These are phyloP conservation scores for Phoxinus phoxinus DNA, from an alignment of 2,113 vertebrate genomes.

Conservation along the genomic window DNA sequence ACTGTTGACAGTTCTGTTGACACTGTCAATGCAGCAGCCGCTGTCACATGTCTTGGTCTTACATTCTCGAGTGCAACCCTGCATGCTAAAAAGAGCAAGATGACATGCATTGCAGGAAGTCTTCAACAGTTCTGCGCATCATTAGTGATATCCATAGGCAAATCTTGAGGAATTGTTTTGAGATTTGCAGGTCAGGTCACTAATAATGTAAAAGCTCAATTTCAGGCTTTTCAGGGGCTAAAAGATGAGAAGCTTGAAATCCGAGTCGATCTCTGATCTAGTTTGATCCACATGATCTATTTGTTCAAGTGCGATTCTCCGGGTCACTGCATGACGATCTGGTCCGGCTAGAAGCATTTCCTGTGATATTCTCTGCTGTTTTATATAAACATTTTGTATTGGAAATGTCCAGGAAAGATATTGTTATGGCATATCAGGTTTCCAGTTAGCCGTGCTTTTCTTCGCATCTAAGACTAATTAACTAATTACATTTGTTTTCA, in stretches of 20 bases:
- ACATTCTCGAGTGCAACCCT: not conserved
- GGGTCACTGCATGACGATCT: slow-evolving; percentile 73
- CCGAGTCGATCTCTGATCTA: slow-evolving; percentile 67
- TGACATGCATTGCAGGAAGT: not conserved
- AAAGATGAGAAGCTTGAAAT: slow-evolving; percentile 28
- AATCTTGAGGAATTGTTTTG: not conserved
- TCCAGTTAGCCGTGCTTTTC: slow-evolving; percentile 59
- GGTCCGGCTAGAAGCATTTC: slow-evolving; percentile 66
- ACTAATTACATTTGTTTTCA: slow-evolving; percentile 59
- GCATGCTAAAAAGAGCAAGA: slow-evolving; percentile 14
- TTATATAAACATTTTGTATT: slow-evolving; percentile 51
- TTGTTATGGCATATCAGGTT: slow-evolving; percentile 65
- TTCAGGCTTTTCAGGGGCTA: slow-evolving; percentile 26
- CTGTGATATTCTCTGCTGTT: slow-evolving; percentile 55
- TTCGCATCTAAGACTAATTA: slow-evolving; percentile 64
- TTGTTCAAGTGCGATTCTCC: slow-evolving; percentile 64
- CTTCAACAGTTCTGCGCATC: not conserved
- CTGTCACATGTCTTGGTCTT: slow-evolving; percentile 4
- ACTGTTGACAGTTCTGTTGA: not conserved
- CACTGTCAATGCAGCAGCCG: not conserved
- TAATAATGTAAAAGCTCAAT: not conserved
- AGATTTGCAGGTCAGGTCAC: not conserved
- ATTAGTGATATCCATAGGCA: not conserved
- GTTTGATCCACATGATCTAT: slow-evolving; percentile 55
- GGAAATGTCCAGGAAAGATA: slow-evolving; percentile 31